phyloP scores from a whole-genome alignment of 2,113 vertebrate species.

The Boleophthalmus pectinirostris region DNA sequence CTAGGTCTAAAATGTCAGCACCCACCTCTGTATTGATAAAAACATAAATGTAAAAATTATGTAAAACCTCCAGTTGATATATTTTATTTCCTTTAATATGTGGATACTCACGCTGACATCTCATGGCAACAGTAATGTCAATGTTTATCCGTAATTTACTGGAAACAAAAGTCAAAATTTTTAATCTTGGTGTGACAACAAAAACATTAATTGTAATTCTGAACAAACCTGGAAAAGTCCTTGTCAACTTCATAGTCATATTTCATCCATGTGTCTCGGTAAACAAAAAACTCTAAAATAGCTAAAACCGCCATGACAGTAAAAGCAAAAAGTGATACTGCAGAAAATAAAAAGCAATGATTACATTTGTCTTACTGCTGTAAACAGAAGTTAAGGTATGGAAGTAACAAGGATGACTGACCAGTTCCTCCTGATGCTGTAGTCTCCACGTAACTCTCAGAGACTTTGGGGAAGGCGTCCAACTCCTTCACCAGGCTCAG shows the following conservation, averaged over 20 bases:
- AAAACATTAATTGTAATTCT: not conserved
- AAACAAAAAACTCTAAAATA: constrained; percentile 92
- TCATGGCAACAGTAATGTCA: constrained; percentile 97
- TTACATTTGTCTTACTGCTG: not conserved
- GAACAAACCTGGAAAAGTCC: constrained; percentile 88
- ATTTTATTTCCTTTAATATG: not conserved
- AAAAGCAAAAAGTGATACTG: constrained; percentile 94
- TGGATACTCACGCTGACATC: constrained; percentile 92
- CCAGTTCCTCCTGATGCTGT: constrained; percentile 91
- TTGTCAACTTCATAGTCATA: constrained; percentile 98
- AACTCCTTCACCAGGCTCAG: constrained; percentile 92
- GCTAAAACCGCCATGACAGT: constrained; percentile 88
- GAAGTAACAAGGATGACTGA: constrained; percentile 47
- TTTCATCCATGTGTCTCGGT: constrained; percentile 96
- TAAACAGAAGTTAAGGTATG: not conserved
- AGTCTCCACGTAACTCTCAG: constrained; percentile 93
- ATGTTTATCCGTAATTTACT: constrained; percentile 97
- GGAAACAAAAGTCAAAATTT: constrained; percentile 44
- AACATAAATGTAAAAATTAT: not conserved
- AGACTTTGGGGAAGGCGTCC: constrained; percentile 96
- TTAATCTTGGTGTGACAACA: not conserved
- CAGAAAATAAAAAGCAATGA: constrained; percentile 10
- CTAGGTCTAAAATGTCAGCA: constrained; percentile 94
- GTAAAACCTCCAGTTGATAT: not conserved
- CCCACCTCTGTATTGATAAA: constrained; percentile 83